A percentile compares a stretch with the other conserved stretches of the same genome.
Evolutionary conservation across 2,797 vertebrate genomes (phyloP).

Genomic region (Halcyon chelicuti): DNA sequence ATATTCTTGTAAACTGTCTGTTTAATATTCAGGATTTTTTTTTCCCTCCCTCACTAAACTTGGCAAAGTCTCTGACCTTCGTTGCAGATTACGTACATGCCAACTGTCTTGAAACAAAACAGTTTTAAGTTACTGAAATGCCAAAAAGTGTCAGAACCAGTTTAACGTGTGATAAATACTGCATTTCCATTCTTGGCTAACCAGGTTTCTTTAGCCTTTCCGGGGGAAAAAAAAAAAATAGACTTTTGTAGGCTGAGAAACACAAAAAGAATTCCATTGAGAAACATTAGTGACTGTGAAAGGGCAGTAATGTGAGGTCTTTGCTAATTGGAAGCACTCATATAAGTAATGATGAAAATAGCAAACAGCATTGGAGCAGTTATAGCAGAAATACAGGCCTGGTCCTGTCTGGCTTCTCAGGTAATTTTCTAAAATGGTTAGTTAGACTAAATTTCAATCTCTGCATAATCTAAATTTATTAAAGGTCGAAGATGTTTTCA

Average conservation of each 20-base stretch:
- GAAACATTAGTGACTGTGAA: background rate
- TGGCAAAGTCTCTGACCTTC: background rate
- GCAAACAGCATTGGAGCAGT: background rate
- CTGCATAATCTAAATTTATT: conserved; percentile 11
- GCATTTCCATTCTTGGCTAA: background rate
- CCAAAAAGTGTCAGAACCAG: background rate
- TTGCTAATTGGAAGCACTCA: background rate
- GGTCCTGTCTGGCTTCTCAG: background rate
- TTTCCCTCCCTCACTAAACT: background rate
- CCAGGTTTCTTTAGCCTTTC: background rate
- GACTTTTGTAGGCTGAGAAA: background rate
- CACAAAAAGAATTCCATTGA: background rate
- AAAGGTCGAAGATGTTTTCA: background rate
- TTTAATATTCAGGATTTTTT: background rate
- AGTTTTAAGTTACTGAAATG: background rate
- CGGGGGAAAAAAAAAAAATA: background rate
- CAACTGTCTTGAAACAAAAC: conserved; percentile 14
- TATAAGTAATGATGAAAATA: background rate
- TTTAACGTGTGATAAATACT: background rate
- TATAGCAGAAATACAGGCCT: background rate
- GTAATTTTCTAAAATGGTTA: background rate
- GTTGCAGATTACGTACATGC: background rate
- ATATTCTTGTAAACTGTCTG: background rate
- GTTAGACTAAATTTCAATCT: background rate
- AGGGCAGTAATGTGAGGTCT: background rate